Percentiles rank a stretch among this genome's conserved stretches.
phyloP scores from a whole-genome alignment of 2,888 invertebrate species.

The Philereme transversata region DNA sequence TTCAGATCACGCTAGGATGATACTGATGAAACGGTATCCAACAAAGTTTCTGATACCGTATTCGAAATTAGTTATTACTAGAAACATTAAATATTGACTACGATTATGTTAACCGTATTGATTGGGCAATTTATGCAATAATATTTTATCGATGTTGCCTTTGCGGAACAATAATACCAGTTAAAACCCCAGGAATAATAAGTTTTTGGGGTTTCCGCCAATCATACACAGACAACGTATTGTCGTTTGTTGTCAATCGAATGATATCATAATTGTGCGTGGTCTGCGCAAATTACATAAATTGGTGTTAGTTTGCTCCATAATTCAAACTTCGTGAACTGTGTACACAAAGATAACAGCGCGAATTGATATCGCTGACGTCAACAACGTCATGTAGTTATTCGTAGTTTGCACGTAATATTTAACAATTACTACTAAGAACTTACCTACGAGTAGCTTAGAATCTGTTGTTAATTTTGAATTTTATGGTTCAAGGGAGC shows the following conservation, averaged over 20 bases:
- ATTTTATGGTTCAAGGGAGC: neutral
- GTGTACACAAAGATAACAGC: constrained; percentile 43
- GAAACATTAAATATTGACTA: too few species aligned
- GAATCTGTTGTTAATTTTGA: neutral
- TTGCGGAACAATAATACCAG: neutral
- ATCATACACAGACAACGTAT: constrained; percentile 7
- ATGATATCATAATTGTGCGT: constrained; percentile 44
- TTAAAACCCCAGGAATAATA: constrained; percentile 3
- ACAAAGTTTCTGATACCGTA: too few species aligned
- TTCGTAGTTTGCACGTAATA: neutral
- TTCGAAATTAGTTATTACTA: too few species aligned
- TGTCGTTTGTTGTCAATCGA: constrained; percentile 38
- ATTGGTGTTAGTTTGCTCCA: constrained; percentile 41
- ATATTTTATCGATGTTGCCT: too few species aligned
- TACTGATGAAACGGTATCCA: too few species aligned
- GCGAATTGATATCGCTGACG: constrained; percentile 45
- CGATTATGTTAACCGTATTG: too few species aligned
- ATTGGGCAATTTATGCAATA: too few species aligned
- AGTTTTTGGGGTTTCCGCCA: constrained; percentile 38
- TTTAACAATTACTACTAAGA: neutral
- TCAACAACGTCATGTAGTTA: constrained; percentile 25
- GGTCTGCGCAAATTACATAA: constrained; percentile 43
- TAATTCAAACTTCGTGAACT: constrained; percentile 41
- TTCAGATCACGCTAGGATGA: too few species aligned
- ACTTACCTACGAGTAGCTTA: neutral